Base-by-base conservation (phyloP, 2,113 vertebrate genomes). In the Thunnus maccoyii region DNA sequence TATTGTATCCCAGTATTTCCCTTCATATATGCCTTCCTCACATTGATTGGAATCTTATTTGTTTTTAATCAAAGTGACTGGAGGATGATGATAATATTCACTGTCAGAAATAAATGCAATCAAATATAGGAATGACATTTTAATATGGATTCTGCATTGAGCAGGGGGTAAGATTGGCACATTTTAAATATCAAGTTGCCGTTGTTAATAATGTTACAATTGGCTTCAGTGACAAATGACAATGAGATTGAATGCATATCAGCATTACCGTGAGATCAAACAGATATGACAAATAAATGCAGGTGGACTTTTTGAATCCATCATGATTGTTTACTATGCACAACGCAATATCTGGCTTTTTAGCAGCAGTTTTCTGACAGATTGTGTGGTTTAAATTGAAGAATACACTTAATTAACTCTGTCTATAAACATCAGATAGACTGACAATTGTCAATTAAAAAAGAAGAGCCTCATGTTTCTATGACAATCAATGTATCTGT, bases 41-140 rank as follows among this genome's bases (percentile, higher is more conserved):
- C 84, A 88, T 81, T 91, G 89, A 93, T 92, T 93, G 89, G 75
- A 90, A 93, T 93, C 88, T 62, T 92, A 88, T 94, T 94, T 94
- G 90, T 88, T 89, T 94, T 93, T 93, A 94, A 94, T 94, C 93
- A 94, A 93, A 94, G 87, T 87, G 89, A 93, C 88, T 85, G 83
- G 44, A 77, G 84, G 67, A 65, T 73, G 77, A 91, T 93, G 88
- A 93, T 90, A 91, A 87, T 88, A 86, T 91, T 91, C 82, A 90
- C 91, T 88, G 91, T 91, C 91, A 90, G 74, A 93, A 94, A 88
- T 88, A 84, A 94, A 94, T 18, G 82, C 88, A 94, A 94, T 94
- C 91, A 93, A 93, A 93, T 90, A 88, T 80, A 85, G 80, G 86
- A 84, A 91, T 94, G 94, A 92, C 93, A 93, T 95, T 94, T 95